Evolutionary conservation across 2,113 vertebrate genomes (phyloP).

Genomic region (Mus pahari): DNA sequence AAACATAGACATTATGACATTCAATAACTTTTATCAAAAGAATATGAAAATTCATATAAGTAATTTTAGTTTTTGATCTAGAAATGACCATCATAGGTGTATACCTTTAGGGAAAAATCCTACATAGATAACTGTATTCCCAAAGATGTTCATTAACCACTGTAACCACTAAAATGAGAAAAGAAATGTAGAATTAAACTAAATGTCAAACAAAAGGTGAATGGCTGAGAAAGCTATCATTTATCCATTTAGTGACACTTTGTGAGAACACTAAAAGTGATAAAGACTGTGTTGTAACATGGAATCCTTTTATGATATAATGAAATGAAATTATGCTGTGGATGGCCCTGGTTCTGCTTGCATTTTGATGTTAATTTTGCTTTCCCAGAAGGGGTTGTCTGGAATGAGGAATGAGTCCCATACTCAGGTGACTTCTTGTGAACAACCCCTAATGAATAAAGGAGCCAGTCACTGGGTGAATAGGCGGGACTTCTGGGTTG

Average conservation of each 20-base stretch:
- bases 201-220: slow-evolving; percentile 64
- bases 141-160: slow-evolving; percentile 59
- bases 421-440: too few relatives aligned
- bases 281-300: not conserved
- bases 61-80: slow-evolving; percentile 12
- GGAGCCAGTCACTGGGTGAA: too few relatives aligned
- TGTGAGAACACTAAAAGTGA: slow-evolving; percentile 34
- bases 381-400: too few relatives aligned
- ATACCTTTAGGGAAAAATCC: slow-evolving; percentile 23
- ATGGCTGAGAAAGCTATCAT: slow-evolving; percentile 33
- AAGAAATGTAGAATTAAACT: slow-evolving; percentile 48
- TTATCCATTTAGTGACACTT: not conserved
- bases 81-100: not conserved
- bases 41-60: not conserved
- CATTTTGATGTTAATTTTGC: too few relatives aligned
- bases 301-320: not conserved
- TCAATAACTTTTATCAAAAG: not conserved
- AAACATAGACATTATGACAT: not conserved
- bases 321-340: not conserved
- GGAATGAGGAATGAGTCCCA: too few relatives aligned
- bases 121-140: slow-evolving; percentile 44
- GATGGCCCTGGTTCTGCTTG: too few relatives aligned
- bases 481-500: too few relatives aligned
- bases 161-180: slow-evolving; percentile 50
- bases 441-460: too few relatives aligned